These are phyloP conservation scores for Cecropterus lyciades DNA, from an alignment of 1,140 invertebrate species.

Conservation along the genomic window DNA sequence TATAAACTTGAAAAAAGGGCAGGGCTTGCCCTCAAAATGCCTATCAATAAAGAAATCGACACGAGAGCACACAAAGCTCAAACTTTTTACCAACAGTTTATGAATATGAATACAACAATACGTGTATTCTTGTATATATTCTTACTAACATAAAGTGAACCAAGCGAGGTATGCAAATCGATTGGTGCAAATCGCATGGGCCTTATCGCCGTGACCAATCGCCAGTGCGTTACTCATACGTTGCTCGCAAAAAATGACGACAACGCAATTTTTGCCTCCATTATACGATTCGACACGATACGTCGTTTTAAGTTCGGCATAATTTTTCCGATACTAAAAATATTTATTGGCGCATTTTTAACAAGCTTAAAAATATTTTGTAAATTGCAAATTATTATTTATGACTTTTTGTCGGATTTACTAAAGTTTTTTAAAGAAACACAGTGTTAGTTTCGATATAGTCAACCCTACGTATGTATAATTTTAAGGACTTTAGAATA, in stretches of 20 bases:
- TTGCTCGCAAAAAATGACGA: conserved; percentile 4
- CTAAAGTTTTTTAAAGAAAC: no score
- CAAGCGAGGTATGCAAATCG: conserved; percentile 28
- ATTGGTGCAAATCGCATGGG: conserved; percentile 31
- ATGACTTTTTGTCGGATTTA: no score
- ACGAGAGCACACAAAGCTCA: no score
- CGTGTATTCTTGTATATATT: neutral
- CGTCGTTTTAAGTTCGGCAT: neutral
- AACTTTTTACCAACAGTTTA: neutral
- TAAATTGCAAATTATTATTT: no score
- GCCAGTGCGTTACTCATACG: conserved; percentile 26
- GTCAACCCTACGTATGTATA: no score
- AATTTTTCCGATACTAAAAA: conserved; percentile 5
- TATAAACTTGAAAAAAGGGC: no score
- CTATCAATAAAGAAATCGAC: no score
- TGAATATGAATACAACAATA: neutral
- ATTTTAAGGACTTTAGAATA: no score
- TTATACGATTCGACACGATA: conserved; percentile 13
- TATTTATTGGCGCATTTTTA: no score
- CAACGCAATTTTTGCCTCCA: conserved; percentile 7
- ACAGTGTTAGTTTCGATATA: no score
- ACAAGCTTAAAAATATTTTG: no score
- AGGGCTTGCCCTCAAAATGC: no score
- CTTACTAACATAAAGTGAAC: neutral
- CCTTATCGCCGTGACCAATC: conserved; percentile 30